Conservation (phyloP, 2,113 vertebrate species). For the Aythya baeri region DNA sequence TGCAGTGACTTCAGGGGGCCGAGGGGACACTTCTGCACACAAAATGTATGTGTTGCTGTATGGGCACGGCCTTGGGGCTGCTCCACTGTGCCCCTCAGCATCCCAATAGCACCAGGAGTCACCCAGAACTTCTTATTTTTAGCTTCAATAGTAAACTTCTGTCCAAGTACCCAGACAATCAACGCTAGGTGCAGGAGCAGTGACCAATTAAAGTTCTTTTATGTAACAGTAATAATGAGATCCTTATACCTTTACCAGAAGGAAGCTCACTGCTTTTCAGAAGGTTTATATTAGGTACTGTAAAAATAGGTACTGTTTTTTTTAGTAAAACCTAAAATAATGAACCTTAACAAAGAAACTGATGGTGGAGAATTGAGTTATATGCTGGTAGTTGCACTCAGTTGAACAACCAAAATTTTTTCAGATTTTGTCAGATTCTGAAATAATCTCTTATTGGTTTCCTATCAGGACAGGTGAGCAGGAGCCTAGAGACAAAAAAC, state of each 20-base stretch:
- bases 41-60: neutral
- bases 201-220: neutral
- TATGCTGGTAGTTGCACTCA: neutral
- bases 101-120: neutral
- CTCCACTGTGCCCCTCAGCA: neutral
- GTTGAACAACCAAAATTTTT: neutral
- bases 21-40: neutral
- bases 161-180: neutral
- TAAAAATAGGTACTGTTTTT: too few species aligned
- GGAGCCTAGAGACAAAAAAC: neutral
- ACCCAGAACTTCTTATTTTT: neutral
- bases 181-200: neutral
- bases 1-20: neutral
- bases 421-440: neutral
- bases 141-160: neutral
- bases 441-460: neutral
- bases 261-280: neutral
- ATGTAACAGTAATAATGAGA: neutral
- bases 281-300: neutral
- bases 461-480: neutral
- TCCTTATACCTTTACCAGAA: neutral
- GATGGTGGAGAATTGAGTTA: neutral
- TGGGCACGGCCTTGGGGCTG: neutral
- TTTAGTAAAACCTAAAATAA: neutral
- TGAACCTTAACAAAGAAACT: accelerated